Conservation (phyloP, 2,797 vertebrate species). For the Betta splendens region DNA sequence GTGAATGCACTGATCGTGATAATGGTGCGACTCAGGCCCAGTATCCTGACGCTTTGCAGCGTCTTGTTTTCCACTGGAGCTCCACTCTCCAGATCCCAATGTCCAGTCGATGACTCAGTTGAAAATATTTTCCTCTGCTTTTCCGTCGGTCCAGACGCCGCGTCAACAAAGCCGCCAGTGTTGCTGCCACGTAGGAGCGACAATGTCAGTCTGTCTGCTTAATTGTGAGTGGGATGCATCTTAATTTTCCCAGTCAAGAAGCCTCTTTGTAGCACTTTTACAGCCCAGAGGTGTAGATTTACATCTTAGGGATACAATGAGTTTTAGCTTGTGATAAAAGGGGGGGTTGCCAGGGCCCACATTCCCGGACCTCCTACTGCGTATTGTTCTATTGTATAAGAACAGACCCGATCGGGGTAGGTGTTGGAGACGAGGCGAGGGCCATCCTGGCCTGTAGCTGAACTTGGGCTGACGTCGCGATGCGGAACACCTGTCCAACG, state of each 20-base stretch:
- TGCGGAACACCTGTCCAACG: constrained; percentile 40
- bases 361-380: constrained; percentile 82
- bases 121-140: constrained; percentile 84
- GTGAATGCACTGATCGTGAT: constrained; percentile 39
- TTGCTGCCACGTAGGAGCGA: constrained; percentile 78
- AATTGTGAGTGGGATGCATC: constrained; percentile 84
- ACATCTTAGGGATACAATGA: constrained; percentile 80
- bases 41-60: constrained; percentile 50
- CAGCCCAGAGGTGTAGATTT: constrained; percentile 85
- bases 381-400: constrained; percentile 80
- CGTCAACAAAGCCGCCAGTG: constrained; percentile 84
- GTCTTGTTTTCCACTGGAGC: constrained; percentile 70
- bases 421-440: constrained; percentile 52
- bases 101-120: constrained; percentile 83
- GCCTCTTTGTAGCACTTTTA: constrained; percentile 82
- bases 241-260: constrained; percentile 82
- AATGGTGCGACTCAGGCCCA: constrained; percentile 21
- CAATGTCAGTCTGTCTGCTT: constrained; percentile 85
- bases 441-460: constrained; percentile 64
- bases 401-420: constrained; percentile 62
- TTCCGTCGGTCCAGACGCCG: constrained; percentile 81
- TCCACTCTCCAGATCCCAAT: constrained; percentile 72
- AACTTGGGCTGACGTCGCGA: constrained; percentile 70
- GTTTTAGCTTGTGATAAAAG: constrained; percentile 78
- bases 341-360: constrained; percentile 76